A percentile compares a stretch with the other conserved stretches of the same genome.
Evolutionary conservation across 2,113 vertebrate species (phyloP).

Genomic region (Mus musculus): GRCm39 chr8:105942001-105942500

Average conservation of each 20-base stretch:
- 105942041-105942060: too few species aligned
- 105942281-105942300: too few species aligned
- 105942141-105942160: constrained; percentile 45
- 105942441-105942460: constrained; percentile 41
- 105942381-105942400: too few species aligned
- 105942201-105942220: constrained; percentile 47
- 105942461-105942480: constrained; percentile 32
- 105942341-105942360: too few species aligned
- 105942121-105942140: constrained; percentile 30
- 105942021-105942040: too few species aligned
- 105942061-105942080: too few species aligned
- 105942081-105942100: background rate
- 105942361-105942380: too few species aligned
- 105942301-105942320: too few species aligned
- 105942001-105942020: too few species aligned
- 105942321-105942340: too few species aligned
- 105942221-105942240: background rate
- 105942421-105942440: constrained; percentile 16
- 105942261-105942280: too few species aligned
- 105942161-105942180: constrained; percentile 37
- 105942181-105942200: constrained; percentile 41
- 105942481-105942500: background rate
- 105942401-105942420: background rate
- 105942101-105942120: constrained; percentile 39
- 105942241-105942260: too few species aligned